phyloP scores from a whole-genome alignment of 2,888 invertebrate species.

The Pyrgus malvae region DNA sequence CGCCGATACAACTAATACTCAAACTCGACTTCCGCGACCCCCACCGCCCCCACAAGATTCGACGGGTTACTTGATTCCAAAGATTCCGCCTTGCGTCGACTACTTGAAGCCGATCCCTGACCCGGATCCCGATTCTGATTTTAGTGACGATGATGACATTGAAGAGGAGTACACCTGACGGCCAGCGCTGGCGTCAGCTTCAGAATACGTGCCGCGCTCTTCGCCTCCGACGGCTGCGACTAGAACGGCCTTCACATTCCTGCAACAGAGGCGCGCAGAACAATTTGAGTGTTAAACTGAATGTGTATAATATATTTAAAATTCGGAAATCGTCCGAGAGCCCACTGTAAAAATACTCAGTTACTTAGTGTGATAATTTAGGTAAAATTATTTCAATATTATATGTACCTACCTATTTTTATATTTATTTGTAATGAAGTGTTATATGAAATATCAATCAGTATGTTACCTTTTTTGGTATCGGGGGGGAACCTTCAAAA shows the following conservation, averaged over 20 bases:
- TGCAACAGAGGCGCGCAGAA: slow-evolving; percentile 43
- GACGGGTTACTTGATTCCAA: slow-evolving; percentile 86
- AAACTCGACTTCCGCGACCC: slow-evolving; percentile 64
- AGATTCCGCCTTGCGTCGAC: slow-evolving; percentile 75
- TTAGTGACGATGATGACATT: slow-evolving; percentile 62
- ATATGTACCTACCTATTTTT: neutral
- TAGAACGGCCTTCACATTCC: slow-evolving; percentile 56
- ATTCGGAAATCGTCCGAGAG: neutral
- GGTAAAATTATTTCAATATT: slow-evolving; percentile 9
- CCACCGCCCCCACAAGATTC: slow-evolving; percentile 84
- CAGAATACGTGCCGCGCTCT: slow-evolving; percentile 59
- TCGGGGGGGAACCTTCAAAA: too few relatives aligned
- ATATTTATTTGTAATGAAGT: neutral
- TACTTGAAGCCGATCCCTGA: slow-evolving; percentile 81
- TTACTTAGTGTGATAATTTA: slow-evolving; percentile 37
- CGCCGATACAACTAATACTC: slow-evolving; percentile 48
- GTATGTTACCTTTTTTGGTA: too few relatives aligned
- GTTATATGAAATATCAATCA: neutral
- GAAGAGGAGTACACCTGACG: slow-evolving; percentile 73
- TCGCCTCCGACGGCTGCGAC: slow-evolving; percentile 43
- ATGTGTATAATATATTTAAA: neutral
- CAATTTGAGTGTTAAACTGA: slow-evolving; percentile 48
- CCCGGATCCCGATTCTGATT: slow-evolving; percentile 56
- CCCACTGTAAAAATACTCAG: slow-evolving; percentile 36
- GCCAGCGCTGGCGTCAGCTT: slow-evolving; percentile 43